These are phyloP conservation scores for Brachionichthys hirsutus DNA, from an alignment of 2,113 vertebrate genomes.

Conservation along the genomic window DNA sequence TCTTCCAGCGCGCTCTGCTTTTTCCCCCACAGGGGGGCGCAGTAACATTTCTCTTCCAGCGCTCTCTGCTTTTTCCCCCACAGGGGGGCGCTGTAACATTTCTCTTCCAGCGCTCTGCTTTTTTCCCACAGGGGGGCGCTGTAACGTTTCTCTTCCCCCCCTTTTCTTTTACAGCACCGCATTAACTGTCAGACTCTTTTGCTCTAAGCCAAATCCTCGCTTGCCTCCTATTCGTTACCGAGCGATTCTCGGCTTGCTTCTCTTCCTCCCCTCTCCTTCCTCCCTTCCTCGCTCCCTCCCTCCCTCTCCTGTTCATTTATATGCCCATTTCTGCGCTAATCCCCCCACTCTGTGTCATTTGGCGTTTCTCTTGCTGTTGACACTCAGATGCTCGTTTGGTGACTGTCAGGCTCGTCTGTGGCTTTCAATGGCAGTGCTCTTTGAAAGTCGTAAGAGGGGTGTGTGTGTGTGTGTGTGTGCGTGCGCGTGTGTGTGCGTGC, in stretches of 20 bases:
- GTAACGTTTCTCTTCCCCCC: no score
- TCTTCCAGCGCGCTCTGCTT: no score
- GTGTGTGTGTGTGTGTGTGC: constrained; percentile 20
- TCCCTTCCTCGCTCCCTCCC: constrained; percentile 10
- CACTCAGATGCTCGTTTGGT: constrained; percentile 63
- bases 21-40: no score
- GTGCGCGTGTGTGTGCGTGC: constrained; percentile 11
- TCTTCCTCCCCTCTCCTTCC: constrained; percentile 6
- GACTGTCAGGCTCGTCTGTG: constrained; percentile 55
- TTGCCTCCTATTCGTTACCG: constrained; percentile 57
- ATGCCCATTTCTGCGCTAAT: constrained; percentile 63
- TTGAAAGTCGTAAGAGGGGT: constrained; percentile 34
- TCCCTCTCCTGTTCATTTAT: constrained; percentile 61
- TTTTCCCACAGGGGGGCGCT: no score
- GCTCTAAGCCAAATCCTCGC: constrained; percentile 64
- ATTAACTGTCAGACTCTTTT: constrained; percentile 51
- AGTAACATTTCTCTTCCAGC: no score
- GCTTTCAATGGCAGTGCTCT: constrained; percentile 55
- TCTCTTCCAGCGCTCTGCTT: no score
- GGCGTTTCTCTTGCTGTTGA: constrained; percentile 59
- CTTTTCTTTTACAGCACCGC: constrained; percentile 25
- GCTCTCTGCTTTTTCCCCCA: no score
- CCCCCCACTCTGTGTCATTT: constrained; percentile 69
- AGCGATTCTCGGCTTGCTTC: constrained; percentile 45
- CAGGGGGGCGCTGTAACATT: no score